Conservation (phyloP, 2,113 vertebrate species). For the Psephotus haematonotus region DNA sequence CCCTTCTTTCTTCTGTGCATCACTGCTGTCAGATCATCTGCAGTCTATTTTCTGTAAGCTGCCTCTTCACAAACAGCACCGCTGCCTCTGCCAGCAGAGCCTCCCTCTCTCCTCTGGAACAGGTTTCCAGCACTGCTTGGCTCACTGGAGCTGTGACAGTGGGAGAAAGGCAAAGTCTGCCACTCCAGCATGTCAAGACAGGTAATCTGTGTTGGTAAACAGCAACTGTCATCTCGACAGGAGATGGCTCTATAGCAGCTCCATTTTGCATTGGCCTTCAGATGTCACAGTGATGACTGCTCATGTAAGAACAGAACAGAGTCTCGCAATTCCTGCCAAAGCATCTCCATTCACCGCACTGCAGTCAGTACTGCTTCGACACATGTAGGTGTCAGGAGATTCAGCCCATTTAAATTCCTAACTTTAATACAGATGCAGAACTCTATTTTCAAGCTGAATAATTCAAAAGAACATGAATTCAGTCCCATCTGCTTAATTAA, state of each 20-base stretch:
- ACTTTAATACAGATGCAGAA: not conserved
- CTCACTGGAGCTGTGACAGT: accelerated
- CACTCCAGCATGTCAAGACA: not conserved
- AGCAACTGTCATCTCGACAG: not conserved
- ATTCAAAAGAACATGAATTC: not conserved
- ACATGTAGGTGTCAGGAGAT: accelerated
- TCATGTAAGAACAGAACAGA: not conserved
- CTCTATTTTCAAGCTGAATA: not conserved
- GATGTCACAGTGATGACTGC: not conserved
- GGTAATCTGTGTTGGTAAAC: not conserved
- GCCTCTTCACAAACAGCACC: not conserved
- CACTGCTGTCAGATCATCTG: not conserved
- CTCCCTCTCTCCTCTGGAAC: not conserved
- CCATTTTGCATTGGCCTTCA: not conserved
- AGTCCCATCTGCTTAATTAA: not conserved
- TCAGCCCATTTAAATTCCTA: not conserved
- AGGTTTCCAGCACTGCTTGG: not conserved
- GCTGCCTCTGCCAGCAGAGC: not conserved
- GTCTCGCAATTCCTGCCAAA: not conserved
- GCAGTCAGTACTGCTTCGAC: not conserved
- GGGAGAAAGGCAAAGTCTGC: not conserved
- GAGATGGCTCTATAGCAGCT: not conserved
- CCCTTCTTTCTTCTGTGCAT: not conserved
- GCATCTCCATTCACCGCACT: not conserved
- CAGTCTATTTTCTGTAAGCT: not conserved